phyloP scores from a whole-genome alignment of 64 coral and sea anemone species.

The Montipora cactus region DNA sequence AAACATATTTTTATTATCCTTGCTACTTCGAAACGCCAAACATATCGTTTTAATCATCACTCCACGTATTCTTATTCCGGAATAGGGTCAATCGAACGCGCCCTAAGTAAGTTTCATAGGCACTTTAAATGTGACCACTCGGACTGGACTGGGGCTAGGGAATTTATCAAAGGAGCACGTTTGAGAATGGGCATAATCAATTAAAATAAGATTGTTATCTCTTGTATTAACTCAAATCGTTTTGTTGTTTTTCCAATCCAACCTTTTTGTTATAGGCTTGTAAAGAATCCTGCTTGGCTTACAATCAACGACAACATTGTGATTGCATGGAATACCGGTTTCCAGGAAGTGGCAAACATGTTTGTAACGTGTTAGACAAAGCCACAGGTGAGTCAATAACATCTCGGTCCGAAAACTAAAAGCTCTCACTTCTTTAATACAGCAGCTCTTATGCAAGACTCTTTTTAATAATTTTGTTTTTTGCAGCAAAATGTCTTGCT shows the following conservation, averaged over 20 bases:
- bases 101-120: too few relatives aligned
- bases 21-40: too few relatives aligned
- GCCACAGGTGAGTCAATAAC: not conserved
- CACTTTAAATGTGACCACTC: too few relatives aligned
- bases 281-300: conserved; percentile 40
- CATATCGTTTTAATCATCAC: too few relatives aligned
- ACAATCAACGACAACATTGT: conserved; percentile 34
- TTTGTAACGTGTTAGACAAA: conserved; percentile 21
- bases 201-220: not conserved
- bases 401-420: not conserved
- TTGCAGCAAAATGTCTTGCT: conserved; percentile 55
- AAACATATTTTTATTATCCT: too few relatives aligned
- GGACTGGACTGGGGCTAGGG: too few relatives aligned
- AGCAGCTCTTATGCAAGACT: not conserved
- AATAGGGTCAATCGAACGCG: too few relatives aligned
- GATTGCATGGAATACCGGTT: conserved; percentile 71
- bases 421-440: too few relatives aligned
- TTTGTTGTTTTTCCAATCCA: not conserved
- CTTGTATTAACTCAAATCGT: not conserved
- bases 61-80: too few relatives aligned
- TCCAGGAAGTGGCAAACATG: conserved; percentile 18
- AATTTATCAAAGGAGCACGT: too few relatives aligned
- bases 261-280: not conserved
- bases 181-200: not conserved
- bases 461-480: not conserved